These are phyloP conservation scores for Lepisosteus osseus DNA, from an alignment of 2,113 vertebrate species.

Conservation along the genomic window DNA sequence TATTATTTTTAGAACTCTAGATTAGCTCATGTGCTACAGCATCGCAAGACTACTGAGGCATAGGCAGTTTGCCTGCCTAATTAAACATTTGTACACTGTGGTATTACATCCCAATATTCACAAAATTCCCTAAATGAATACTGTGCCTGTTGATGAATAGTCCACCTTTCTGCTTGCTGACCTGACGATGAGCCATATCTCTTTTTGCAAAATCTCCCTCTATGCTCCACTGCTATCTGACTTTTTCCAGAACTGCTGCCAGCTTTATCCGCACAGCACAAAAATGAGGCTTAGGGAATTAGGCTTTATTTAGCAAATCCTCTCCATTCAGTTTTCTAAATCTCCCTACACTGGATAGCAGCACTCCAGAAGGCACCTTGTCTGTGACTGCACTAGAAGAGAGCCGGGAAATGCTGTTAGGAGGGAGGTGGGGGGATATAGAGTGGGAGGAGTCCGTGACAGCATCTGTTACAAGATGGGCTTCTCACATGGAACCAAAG, in stretches of 20 bases:
- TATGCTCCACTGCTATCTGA: neutral
- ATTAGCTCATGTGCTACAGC: no score
- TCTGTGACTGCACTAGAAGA: conserved; percentile 10
- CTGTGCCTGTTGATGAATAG: neutral
- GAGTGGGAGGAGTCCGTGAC: conserved; percentile 10
- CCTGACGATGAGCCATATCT: neutral
- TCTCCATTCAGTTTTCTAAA: neutral
- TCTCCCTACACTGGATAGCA: conserved; percentile 14
- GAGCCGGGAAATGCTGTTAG: conserved; percentile 16
- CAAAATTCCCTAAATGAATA: neutral
- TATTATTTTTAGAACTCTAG: no score
- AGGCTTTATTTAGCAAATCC: conserved; percentile 61
- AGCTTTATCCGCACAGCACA: conserved; percentile 28
- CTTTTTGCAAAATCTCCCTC: neutral
- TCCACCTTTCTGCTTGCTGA: neutral
- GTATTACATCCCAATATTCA: neutral
- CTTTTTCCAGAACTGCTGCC: neutral
- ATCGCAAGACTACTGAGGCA: no score
- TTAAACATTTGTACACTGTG: no score
- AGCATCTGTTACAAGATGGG: conserved; percentile 2
- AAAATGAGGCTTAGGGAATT: conserved; percentile 37
- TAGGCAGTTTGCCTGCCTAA: no score
- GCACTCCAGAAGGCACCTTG: conserved; percentile 37
- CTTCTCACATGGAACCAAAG: conserved; percentile 47
- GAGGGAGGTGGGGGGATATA: conserved; percentile 4